These are phyloP conservation scores for Haemorhous mexicanus DNA, from an alignment of 2,113 vertebrate genomes.

Conservation along the genomic window DNA sequence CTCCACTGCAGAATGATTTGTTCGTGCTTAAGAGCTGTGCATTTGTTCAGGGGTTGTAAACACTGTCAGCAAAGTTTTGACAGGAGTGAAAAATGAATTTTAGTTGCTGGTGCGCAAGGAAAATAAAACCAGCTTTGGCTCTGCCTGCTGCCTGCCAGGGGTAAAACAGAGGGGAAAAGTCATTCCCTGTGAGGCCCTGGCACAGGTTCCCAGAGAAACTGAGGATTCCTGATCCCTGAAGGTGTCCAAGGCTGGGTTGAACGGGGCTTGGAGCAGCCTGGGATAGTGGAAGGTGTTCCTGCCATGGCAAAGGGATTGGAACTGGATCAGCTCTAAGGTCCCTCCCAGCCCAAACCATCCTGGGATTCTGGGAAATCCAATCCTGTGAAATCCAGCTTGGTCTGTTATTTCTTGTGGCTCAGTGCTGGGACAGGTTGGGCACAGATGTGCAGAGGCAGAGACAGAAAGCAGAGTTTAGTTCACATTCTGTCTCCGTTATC, in stretches of 20 bases:
- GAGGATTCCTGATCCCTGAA: background rate
- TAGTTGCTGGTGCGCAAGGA: background rate
- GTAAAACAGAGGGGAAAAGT: background rate
- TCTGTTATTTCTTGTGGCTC: background rate
- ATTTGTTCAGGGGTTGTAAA: background rate
- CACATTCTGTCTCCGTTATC: background rate
- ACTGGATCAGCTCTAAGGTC: background rate
- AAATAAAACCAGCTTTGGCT: background rate
- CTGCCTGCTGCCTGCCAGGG: background rate
- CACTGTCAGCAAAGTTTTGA: background rate
- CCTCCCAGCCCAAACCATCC: background rate
- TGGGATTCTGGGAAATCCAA: background rate
- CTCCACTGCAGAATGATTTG: background rate
- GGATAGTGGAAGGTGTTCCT: background rate
- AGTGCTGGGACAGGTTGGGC: background rate
- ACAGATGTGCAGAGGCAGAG: background rate
- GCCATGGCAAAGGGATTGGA: background rate
- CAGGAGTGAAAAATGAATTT: background rate
- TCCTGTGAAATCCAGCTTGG: background rate
- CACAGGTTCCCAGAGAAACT: background rate
- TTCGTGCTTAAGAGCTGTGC: background rate
- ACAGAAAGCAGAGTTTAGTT: background rate
- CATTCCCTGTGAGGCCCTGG: background rate
- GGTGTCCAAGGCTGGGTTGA: background rate
- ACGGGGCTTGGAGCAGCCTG: rapidly evolving